Evolutionary conservation across 1,140 invertebrate genomes (phyloP), one percentile per base, ranked within the genome.

Genomic region (Delia radicum): DNA sequence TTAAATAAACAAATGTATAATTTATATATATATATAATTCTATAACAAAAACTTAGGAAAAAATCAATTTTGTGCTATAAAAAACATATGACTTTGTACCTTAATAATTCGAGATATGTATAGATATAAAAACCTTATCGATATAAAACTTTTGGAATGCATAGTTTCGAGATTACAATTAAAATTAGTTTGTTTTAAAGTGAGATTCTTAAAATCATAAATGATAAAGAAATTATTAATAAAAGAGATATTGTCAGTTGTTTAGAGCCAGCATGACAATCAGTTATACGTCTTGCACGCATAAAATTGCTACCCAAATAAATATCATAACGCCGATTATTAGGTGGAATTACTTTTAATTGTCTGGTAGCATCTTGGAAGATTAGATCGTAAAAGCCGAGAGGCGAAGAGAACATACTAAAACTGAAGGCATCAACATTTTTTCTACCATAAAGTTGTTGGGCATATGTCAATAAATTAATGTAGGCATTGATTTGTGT

Each of bases 311-410:
- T 84, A 0, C 94, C 94, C 21, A 95, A 84, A 83, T 95, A 95
- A 13, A 80, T 75, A 6, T 88, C 84, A 4, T 90, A 90, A 65
- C 91, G 87, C 15, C 94, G 88, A 79, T 93, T 85, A 1, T 89
- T 87, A 27, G 89, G 87, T 3, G 90, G 88, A 27, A 96, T 89
- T 0, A 93, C 87, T 77, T 91, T 88, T n/a, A 97, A 86, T 79
- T 96, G 94, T 29, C 95, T 92, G 0, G 96, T 94, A 0, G 95
- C 94, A 85, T 97, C 95, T 88, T 96, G 95, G 87, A 98, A 98
- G 77, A 98, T 97, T 0, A 97, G 87, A 87, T 98, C 95, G 63
- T 92, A 91, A 82, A 92, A 94, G 0, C 94, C 94, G 2, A 92
- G 89, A 15, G 88, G 86, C 0, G 95, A 97, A 73, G 91, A 92